phyloP scores from a whole-genome alignment of 2,113 vertebrate genomes.

The Cranoglanis bouderius region DNA sequence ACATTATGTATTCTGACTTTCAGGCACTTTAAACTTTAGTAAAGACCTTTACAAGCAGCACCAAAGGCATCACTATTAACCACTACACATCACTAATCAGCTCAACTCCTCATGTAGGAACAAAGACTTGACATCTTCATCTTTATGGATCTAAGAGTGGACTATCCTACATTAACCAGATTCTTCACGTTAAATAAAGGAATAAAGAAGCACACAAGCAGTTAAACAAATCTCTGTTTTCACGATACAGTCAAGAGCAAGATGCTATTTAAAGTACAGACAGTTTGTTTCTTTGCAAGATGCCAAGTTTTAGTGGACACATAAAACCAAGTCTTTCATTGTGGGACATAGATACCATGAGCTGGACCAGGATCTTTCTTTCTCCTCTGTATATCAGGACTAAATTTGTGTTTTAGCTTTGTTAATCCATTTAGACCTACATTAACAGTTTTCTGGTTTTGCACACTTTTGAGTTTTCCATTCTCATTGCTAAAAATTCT shows the following conservation, averaged over 20 bases:
- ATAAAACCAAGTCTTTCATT: constrained; percentile 29
- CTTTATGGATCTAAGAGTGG: neutral
- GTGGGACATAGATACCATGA: constrained; percentile 3
- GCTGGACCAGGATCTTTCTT: neutral
- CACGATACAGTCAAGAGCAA: neutral
- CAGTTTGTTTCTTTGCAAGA: constrained; percentile 5
- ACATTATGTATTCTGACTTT: neutral
- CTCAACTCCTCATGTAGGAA: neutral
- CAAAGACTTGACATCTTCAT: neutral
- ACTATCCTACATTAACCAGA: neutral
- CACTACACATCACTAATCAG: neutral
- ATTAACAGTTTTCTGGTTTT: neutral
- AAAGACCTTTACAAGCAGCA: neutral
- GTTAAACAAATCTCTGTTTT: constrained; percentile 18
- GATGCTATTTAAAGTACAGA: constrained; percentile 8
- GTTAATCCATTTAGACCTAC: neutral
- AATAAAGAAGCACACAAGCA: constrained; percentile 14
- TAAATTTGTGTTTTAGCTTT: neutral
- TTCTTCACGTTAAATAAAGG: neutral
- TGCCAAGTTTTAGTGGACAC: constrained; percentile 24
- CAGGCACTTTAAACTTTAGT: neutral
- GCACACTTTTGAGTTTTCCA: neutral
- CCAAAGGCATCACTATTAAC: neutral
- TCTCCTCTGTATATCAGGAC: neutral
- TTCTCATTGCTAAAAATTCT: neutral